Conservation (phyloP, 2,888 invertebrate genomes). For the Euclidia mi region DNA sequence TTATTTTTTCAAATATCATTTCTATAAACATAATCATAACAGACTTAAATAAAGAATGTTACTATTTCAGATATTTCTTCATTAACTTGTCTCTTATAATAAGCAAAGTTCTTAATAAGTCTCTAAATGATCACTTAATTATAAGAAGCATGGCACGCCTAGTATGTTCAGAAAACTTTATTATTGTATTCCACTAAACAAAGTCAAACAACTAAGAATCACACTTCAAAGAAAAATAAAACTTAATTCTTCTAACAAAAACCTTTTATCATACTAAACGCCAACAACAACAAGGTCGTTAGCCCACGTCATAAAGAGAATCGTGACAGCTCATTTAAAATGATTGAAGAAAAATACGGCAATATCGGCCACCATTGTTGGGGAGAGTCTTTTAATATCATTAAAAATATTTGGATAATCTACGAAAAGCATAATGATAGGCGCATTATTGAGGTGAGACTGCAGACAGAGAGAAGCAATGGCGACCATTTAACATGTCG, state of each 20-base stretch:
- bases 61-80: too few relatives aligned
- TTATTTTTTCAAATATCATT: too few relatives aligned
- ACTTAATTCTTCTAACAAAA: neutral
- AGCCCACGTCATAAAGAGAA: constrained; percentile 21
- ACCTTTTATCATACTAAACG: constrained; percentile 10
- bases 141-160: too few relatives aligned
- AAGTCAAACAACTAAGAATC: neutral
- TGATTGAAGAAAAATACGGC: constrained; percentile 31
- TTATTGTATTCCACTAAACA: neutral
- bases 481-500: constrained; percentile 83
- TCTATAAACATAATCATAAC: too few relatives aligned
- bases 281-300: constrained; percentile 29
- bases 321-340: constrained; percentile 33
- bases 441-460: constrained; percentile 59
- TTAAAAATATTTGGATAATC: constrained; percentile 44
- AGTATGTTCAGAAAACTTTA: too few relatives aligned
- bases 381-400: constrained; percentile 30
- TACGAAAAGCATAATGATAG: constrained; percentile 48
- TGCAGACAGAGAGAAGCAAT: constrained; percentile 64
- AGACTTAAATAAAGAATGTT: too few relatives aligned
- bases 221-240: constrained; percentile 1
- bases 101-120: too few relatives aligned
- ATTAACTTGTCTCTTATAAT: too few relatives aligned
- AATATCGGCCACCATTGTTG: constrained; percentile 26
- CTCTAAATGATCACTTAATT: too few relatives aligned